Evolutionary conservation across 2,888 invertebrate genomes (phyloP).

Genomic region (Tetranychus truncatus): DNA sequence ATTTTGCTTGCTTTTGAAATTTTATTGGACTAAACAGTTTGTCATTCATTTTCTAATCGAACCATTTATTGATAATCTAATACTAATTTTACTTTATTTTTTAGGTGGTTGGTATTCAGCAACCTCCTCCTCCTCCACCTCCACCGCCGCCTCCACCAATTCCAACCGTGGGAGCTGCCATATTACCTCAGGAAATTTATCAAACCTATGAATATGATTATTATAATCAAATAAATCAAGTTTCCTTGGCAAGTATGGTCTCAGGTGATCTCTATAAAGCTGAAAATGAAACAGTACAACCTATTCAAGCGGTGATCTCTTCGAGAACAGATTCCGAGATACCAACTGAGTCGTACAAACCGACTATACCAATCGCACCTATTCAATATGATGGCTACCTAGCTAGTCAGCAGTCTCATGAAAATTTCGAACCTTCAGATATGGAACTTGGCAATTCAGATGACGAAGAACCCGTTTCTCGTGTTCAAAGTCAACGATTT

Average conservation of each 20-base stretch:
- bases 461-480: slow-evolving; percentile 17
- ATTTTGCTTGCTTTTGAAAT: too few relatives aligned
- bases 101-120: background rate
- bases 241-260: background rate
- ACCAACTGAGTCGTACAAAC: background rate
- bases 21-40: too few relatives aligned
- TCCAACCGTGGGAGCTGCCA: background rate
- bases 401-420: slow-evolving; percentile 4
- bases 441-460: slow-evolving; percentile 25
- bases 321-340: background rate
- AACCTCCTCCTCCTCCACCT: background rate
- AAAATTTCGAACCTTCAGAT: slow-evolving; percentile 24
- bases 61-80: background rate
- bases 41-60: too few relatives aligned
- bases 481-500: slow-evolving; percentile 6
- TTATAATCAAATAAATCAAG: background rate
- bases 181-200: background rate
- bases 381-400: background rate
- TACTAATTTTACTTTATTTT: background rate
- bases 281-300: slow-evolving; percentile 3
- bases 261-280: background rate
- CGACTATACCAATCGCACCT: background rate
- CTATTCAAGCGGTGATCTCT: slow-evolving; percentile 12
- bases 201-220: background rate
- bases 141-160: slow-evolving; percentile 6